phyloP scores from a whole-genome alignment of 2,888 invertebrate species.

The Elgonia sp. region DNA sequence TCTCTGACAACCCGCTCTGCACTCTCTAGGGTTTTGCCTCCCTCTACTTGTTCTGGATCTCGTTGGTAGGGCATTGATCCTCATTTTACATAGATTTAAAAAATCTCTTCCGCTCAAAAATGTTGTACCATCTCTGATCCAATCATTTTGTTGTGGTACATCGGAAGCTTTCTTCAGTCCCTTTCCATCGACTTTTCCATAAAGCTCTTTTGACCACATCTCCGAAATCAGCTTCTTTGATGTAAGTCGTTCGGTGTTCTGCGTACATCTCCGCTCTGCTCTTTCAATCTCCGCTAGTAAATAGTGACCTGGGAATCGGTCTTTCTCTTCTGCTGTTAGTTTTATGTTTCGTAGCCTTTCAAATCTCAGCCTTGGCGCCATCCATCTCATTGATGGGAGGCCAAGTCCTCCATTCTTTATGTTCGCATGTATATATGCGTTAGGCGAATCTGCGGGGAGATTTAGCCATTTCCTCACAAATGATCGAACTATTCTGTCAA shows the following conservation, averaged over 20 bases:
- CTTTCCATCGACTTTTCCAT: conserved; percentile 41
- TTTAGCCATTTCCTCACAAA: conserved; percentile 10
- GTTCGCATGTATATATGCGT: background rate
- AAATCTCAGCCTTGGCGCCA: background rate
- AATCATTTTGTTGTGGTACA: conserved; percentile 56
- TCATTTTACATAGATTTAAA: conserved; percentile 25
- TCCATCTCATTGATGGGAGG: background rate
- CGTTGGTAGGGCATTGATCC: conserved; percentile 60
- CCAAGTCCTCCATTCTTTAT: conserved; percentile 11
- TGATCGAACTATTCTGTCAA: background rate
- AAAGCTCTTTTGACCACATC: conserved; percentile 3
- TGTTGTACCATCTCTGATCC: conserved; percentile 49
- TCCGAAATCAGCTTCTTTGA: background rate
- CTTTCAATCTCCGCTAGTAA: background rate
- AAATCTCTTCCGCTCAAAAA: conserved; percentile 66
- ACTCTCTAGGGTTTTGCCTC: background rate
- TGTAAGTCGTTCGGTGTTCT: no score
- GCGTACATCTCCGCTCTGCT: background rate
- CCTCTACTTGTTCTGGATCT: conserved; percentile 35
- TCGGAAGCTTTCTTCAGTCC: conserved; percentile 12
- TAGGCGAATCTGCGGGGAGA: no score
- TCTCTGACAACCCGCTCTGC: conserved; percentile 57
- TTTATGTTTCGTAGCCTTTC: background rate
- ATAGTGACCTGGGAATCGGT: background rate
- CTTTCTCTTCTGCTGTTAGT: background rate